phyloP scores from a whole-genome alignment of 1,140 invertebrate genomes.

The Drosophila navojoa region DNA sequence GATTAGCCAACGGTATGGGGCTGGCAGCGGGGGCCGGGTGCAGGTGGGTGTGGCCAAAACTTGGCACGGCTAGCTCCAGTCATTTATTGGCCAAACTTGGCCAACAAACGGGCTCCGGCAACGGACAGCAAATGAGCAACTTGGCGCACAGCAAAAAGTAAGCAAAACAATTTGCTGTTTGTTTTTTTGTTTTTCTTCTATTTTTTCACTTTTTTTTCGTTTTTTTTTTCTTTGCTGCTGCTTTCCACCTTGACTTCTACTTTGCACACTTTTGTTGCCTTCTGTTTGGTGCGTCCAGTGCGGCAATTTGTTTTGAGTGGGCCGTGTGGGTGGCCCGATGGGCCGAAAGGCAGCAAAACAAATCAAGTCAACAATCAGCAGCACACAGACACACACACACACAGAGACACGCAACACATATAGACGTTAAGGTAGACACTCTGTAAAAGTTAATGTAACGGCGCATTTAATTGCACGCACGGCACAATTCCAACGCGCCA shows the following conservation, averaged over 20 bases:
- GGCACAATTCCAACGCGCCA: slow-evolving; percentile 55
- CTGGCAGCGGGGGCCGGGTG: too few species aligned
- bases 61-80: slow-evolving; percentile 45
- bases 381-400: slow-evolving; percentile 54
- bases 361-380: slow-evolving; percentile 83
- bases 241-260: slow-evolving; percentile 14
- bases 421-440: slow-evolving; percentile 69
- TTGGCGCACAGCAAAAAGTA: slow-evolving; percentile 73
- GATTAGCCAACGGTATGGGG: neutral
- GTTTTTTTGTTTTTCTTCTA: slow-evolving; percentile 10
- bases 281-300: slow-evolving; percentile 42
- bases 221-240: slow-evolving; percentile 20
- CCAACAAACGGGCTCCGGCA: slow-evolving; percentile 32
- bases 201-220: slow-evolving; percentile 17
- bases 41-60: too few species aligned
- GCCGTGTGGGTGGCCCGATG: slow-evolving; percentile 23
- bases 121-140: slow-evolving; percentile 68
- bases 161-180: slow-evolving; percentile 81
- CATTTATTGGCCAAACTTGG: slow-evolving; percentile 77
- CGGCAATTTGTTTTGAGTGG: slow-evolving; percentile 81
- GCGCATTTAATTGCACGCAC: slow-evolving; percentile 81
- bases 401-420: slow-evolving; percentile 36
- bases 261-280: slow-evolving; percentile 13
- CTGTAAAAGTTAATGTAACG: slow-evolving; percentile 81
- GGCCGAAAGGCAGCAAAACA: slow-evolving; percentile 75